Evolutionary conservation across 2,888 invertebrate genomes (phyloP).

Genomic region (Oithona nana): DNA sequence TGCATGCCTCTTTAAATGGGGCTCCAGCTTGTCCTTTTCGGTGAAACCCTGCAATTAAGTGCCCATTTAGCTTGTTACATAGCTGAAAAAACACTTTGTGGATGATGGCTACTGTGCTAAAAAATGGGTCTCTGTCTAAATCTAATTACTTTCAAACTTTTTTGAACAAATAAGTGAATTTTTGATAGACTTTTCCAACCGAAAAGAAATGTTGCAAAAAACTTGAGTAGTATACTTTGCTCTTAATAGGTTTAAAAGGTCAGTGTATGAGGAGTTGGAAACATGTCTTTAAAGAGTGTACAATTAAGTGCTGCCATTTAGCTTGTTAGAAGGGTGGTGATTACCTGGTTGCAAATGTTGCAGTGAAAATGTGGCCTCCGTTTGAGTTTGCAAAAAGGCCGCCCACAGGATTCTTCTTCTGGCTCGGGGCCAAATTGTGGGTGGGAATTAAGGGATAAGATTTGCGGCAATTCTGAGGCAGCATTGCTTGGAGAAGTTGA

Average conservation of each 20-base stretch:
- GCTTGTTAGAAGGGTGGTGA: background rate
- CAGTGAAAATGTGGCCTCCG: slow-evolving; percentile 58
- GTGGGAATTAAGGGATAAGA: slow-evolving; percentile 25
- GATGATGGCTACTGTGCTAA: no score
- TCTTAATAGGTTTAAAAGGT: no score
- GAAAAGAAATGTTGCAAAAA: no score
- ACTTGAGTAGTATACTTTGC: no score
- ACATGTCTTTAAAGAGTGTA: no score
- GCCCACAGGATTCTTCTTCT: slow-evolving; percentile 37
- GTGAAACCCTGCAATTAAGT: slow-evolving; percentile 39
- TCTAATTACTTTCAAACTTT: no score
- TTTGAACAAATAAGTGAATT: slow-evolving; percentile 1
- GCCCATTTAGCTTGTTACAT: background rate
- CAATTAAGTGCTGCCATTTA: no score
- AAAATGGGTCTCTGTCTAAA: no score
- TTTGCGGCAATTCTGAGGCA: background rate
- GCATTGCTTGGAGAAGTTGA: slow-evolving; percentile 15
- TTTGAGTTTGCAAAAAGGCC: slow-evolving; percentile 60
- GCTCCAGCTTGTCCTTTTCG: slow-evolving; percentile 44
- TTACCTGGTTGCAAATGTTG: slow-evolving; percentile 51
- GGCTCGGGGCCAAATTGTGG: slow-evolving; percentile 40
- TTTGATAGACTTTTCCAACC: background rate
- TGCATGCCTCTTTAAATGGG: slow-evolving; percentile 47
- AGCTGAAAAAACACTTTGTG: no score
- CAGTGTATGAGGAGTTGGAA: no score